These are phyloP conservation scores for Nemopilema nomurai DNA, from an alignment of 30 jellyfish, hydroid and myxozoan genomes.

Conservation along the genomic window DNA sequence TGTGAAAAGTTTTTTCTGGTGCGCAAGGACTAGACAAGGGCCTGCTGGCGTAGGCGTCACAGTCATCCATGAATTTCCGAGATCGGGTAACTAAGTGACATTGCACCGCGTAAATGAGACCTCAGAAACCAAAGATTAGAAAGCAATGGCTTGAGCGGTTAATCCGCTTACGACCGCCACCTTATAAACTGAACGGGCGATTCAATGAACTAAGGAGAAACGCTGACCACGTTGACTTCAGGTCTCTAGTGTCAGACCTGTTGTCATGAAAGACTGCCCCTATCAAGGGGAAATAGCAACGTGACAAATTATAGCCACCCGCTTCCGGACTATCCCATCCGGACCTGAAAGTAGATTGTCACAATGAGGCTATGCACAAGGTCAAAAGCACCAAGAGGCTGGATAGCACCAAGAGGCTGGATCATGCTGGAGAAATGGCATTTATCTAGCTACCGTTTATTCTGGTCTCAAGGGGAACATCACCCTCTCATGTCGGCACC, in stretches of 20 bases:
- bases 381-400: too few relatives aligned
- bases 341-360: too few relatives aligned
- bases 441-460: too few relatives aligned
- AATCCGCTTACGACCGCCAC: background rate
- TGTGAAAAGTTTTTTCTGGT: background rate
- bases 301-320: too few relatives aligned
- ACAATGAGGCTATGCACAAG: too few relatives aligned
- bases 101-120: background rate
- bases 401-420: too few relatives aligned
- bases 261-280: too few relatives aligned
- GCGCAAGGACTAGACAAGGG: background rate
- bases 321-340: too few relatives aligned
- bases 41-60: background rate
- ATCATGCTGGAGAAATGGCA: too few relatives aligned
- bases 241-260: background rate
- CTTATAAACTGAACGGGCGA: background rate
- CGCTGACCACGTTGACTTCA: background rate
- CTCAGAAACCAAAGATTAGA: background rate
- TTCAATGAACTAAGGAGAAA: background rate
- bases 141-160: background rate
- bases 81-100: background rate
- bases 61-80: background rate
- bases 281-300: too few relatives aligned
- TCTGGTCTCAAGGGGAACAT: too few relatives aligned
- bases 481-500: too few relatives aligned